Percentiles rank a stretch among this genome's conserved stretches.
phyloP scores from a whole-genome alignment of 2,797 vertebrate genomes.

The Micromesistius poutassou region DNA sequence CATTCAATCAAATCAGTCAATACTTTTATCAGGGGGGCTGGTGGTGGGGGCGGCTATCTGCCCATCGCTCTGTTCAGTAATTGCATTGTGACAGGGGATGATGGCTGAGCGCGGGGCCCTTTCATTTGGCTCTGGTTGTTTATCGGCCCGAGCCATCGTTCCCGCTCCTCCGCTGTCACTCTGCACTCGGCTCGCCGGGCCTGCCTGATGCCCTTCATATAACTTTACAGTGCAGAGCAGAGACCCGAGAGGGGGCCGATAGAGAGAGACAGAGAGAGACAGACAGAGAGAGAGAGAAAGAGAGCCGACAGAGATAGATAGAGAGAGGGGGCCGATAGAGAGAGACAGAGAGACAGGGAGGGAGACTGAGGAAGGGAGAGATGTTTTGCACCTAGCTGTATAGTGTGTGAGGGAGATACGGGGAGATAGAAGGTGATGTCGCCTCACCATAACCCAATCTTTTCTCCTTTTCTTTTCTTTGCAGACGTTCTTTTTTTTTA shows the following conservation, averaged over 20 bases:
- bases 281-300: constrained; percentile 23
- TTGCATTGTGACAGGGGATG: constrained; percentile 99
- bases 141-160: constrained; percentile 97
- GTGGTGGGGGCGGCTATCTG: constrained; percentile 98
- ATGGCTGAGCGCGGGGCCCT: constrained; percentile 97
- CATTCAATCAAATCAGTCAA: constrained; percentile 99
- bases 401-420: constrained; percentile 35
- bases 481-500: constrained; percentile 44
- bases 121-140: constrained; percentile 99
- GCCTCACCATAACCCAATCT: constrained; percentile 61
- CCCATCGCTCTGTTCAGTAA: constrained; percentile 99
- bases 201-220: constrained; percentile 99
- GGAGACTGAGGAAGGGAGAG: constrained; percentile 16
- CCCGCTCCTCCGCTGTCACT: constrained; percentile 97
- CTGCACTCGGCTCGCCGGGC: constrained; percentile 96
- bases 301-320: constrained; percentile 8
- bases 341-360: constrained; percentile 35
- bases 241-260: constrained; percentile 22
- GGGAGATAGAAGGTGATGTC: constrained; percentile 51
- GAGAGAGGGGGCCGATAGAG: constrained; percentile 19
- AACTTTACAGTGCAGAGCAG: constrained; percentile 94
- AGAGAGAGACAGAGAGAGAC: constrained; percentile 48
- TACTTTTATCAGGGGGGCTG: constrained; percentile 99
- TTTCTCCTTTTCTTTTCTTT: constrained; percentile 56
- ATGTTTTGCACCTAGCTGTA: constrained; percentile 18